Evolutionary conservation across 2,888 invertebrate species (phyloP).

Genomic region (Aspidiotus rigidus): DNA sequence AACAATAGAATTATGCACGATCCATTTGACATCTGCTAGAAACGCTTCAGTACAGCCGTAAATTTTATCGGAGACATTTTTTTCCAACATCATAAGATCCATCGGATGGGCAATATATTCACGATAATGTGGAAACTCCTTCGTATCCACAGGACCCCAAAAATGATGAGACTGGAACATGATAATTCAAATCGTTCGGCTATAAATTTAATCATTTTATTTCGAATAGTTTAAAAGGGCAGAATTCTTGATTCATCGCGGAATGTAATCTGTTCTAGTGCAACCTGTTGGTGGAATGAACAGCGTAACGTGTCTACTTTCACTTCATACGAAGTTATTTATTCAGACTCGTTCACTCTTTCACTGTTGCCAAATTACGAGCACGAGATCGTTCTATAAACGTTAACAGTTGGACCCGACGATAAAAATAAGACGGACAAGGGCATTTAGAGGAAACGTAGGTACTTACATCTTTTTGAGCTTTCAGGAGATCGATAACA

Average conservation of each 20-base stretch:
- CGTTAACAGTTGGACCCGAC: too few species aligned
- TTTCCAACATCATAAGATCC: slow-evolving; percentile 65
- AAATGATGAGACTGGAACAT: slow-evolving; percentile 57
- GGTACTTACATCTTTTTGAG: slow-evolving; percentile 22
- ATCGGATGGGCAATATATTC: slow-evolving; percentile 81
- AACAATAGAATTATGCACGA: slow-evolving; percentile 83
- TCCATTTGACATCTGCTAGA: slow-evolving; percentile 83
- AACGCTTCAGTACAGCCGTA: slow-evolving; percentile 86
- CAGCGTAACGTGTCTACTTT: not conserved
- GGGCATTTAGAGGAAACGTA: not conserved
- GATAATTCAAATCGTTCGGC: not conserved
- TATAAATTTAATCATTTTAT: not conserved
- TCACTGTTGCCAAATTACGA: not conserved
- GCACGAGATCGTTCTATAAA: not conserved
- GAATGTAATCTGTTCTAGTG: not conserved
- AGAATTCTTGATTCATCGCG: not conserved
- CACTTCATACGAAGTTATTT: not conserved
- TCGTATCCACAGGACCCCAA: slow-evolving; percentile 61
- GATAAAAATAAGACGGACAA: too few species aligned
- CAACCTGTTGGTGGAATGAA: slow-evolving; percentile 5
- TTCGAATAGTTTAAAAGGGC: not conserved
- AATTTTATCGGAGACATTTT: slow-evolving; percentile 61
- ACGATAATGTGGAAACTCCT: slow-evolving; percentile 63
- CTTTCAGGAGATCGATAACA: slow-evolving; percentile 11
- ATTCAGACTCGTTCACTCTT: not conserved